phyloP scores from a whole-genome alignment of 2,888 invertebrate genomes.

The Tetragonula carbonaria region DNA sequence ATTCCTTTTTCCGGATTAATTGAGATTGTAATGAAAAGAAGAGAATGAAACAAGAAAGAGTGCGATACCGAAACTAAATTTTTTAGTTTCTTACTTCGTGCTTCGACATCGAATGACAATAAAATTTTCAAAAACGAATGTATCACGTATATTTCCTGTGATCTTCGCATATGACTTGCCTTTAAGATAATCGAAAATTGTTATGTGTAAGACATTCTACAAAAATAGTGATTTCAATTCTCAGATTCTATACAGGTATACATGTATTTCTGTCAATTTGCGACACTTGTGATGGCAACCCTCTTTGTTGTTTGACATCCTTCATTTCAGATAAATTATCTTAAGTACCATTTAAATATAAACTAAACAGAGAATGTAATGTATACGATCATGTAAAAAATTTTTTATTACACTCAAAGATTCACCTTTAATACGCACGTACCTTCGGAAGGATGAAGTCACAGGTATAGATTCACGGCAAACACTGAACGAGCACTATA shows the following conservation, averaged over 20 bases:
- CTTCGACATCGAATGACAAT: too few species aligned
- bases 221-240: slow-evolving; percentile 54
- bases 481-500: slow-evolving; percentile 72
- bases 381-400: neutral
- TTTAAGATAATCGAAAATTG: slow-evolving; percentile 22
- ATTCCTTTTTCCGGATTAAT: slow-evolving; percentile 25
- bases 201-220: slow-evolving; percentile 53
- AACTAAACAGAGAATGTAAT: too few species aligned
- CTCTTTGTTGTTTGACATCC: neutral
- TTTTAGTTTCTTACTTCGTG: too few species aligned
- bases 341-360: neutral
- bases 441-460: slow-evolving; percentile 50
- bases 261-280: slow-evolving; percentile 57
- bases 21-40: neutral
- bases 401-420: neutral
- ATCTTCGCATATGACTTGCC: too few species aligned
- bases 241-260: slow-evolving; percentile 55
- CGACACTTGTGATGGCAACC: slow-evolving; percentile 12
- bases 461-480: slow-evolving; percentile 61
- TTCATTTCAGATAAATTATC: neutral
- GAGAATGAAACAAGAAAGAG: neutral
- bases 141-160: too few species aligned
- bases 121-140: too few species aligned
- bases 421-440: neutral
- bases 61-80: neutral